Percentiles rank a stretch among this genome's conserved stretches.
Evolutionary conservation across 2,888 invertebrate genomes (phyloP).

Genomic region (Pocota personata): DNA sequence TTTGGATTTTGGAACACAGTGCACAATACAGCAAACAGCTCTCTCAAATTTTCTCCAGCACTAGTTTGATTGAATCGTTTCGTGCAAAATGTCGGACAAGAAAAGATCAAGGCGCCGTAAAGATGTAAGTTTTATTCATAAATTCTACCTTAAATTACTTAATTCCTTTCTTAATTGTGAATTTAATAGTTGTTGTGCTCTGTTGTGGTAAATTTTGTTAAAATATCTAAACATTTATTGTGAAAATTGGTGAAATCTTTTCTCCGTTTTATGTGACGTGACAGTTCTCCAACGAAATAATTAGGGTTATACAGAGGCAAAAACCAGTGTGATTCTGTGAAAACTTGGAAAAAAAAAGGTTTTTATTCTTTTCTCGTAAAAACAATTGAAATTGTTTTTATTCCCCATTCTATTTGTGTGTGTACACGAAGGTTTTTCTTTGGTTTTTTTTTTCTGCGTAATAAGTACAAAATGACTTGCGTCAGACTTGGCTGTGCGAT

Average conservation of each 20-base stretch:
- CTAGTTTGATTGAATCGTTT: constrained; percentile 52
- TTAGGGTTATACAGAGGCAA: not conserved
- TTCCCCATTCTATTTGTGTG: constrained; percentile 3
- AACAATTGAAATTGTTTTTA: constrained; percentile 36
- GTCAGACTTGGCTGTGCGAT: constrained; percentile 19
- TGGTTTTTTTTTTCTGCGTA: constrained; percentile 36
- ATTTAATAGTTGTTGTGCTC: not conserved
- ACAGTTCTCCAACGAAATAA: constrained; percentile 36
- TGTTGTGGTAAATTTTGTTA: constrained; percentile 31
- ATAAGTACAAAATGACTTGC: constrained; percentile 34
- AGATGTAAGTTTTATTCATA: constrained; percentile 79
- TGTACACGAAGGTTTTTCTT: constrained; percentile 5
- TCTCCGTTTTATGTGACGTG: constrained; percentile 50
- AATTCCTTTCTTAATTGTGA: not conserved
- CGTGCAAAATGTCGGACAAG: constrained; percentile 81
- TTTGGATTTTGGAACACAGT: constrained; percentile 8
- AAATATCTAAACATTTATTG: not conserved
- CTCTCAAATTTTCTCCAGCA: constrained; percentile 45
- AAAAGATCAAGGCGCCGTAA: constrained; percentile 82
- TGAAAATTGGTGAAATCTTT: constrained; percentile 34
- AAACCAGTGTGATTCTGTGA: constrained; percentile 19
- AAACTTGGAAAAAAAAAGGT: constrained; percentile 18
- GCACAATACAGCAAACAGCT: constrained; percentile 1
- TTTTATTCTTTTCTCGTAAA: not conserved
- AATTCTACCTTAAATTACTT: not conserved